Evolutionary conservation across 2,113 vertebrate genomes (phyloP).

Genomic region (Megaptera novaeangliae): DNA sequence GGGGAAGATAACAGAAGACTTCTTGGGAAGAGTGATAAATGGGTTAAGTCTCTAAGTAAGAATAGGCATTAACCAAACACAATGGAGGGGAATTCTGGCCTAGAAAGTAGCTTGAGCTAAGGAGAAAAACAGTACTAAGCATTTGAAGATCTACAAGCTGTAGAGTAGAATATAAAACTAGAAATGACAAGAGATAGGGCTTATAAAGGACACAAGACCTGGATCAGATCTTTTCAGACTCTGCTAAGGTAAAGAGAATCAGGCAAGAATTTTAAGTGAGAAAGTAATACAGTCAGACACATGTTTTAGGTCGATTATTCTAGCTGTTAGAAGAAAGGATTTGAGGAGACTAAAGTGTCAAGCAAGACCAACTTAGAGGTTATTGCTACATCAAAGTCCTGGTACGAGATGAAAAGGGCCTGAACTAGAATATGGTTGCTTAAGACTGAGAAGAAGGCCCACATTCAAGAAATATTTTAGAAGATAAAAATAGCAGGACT

Average conservation of each 20-base stretch:
- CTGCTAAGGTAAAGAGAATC: not conserved
- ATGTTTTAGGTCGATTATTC: not conserved
- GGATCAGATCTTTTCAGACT: not conserved
- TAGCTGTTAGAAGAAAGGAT: not conserved
- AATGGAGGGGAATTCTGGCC: not conserved
- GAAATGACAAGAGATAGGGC: not conserved
- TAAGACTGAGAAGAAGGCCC: not conserved
- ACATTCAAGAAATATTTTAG: not conserved
- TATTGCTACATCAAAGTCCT: not conserved
- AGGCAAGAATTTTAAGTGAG: not conserved
- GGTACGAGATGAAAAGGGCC: not conserved
- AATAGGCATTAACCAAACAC: not conserved
- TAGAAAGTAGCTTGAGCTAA: not conserved
- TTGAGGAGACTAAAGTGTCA: not conserved
- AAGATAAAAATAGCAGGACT: not conserved
- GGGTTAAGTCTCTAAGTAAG: not conserved
- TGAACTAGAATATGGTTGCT: not conserved
- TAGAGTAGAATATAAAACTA: not conserved
- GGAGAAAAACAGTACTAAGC: not conserved
- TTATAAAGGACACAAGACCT: not conserved
- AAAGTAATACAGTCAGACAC: not conserved
- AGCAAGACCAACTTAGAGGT: not conserved
- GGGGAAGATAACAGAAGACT: not conserved
- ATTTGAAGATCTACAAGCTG: not conserved
- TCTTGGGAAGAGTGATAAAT: not conserved